Conservation (phyloP, 2,797 vertebrate genomes). For the Tiaroga cobitis region DNA sequence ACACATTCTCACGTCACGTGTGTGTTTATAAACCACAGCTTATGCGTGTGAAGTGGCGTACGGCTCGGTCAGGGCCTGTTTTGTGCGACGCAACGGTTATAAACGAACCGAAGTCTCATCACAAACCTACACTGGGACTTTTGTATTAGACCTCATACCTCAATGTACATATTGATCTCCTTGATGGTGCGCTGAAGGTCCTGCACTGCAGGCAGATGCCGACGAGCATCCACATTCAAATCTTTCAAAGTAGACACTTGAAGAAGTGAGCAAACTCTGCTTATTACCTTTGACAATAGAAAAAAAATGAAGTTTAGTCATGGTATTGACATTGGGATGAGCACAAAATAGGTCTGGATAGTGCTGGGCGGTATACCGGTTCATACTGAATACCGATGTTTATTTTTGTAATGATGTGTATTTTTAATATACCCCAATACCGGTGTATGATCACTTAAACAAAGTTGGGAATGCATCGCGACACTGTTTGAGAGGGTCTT, state of each 20-base stretch:
- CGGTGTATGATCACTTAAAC: no score
- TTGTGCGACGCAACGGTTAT: no score
- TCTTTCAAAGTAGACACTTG: conserved; percentile 66
- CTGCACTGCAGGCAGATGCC: conserved; percentile 69
- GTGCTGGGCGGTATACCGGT: no score
- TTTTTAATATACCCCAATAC: no score
- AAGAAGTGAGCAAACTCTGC: conserved; percentile 67
- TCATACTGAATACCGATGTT: no score
- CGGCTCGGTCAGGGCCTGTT: no score
- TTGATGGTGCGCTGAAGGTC: conserved; percentile 72
- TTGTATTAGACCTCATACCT: conserved; percentile 65
- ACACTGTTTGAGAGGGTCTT: no score
- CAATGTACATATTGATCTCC: conserved; percentile 79
- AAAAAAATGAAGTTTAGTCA: background rate
- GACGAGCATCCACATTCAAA: conserved; percentile 49
- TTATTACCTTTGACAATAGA: conserved; percentile 69
- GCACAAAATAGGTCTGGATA: background rate
- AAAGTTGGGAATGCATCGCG: no score
- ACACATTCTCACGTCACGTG: no score
- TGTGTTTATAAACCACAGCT: no score
- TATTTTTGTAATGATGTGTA: no score
- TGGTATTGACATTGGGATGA: background rate
- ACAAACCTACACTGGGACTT: background rate
- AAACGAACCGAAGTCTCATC: background rate
- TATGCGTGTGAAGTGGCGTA: no score